Evolutionary conservation across 1,140 invertebrate genomes (phyloP).

Genomic region (Pemphigus obesinymphae): DNA sequence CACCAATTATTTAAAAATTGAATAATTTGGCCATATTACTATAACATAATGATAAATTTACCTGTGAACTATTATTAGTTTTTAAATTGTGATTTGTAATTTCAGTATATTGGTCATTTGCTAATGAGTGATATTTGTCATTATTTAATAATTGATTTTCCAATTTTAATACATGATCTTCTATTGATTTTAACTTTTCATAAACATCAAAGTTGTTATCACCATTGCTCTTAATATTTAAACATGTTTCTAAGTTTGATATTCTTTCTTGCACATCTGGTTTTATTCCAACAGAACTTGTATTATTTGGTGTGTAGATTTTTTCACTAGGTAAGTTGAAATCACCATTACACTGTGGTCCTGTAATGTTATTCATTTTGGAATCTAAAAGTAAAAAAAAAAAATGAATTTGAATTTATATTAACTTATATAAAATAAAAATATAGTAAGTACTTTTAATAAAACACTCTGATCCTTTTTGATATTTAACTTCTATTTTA

Average conservation of each 20-base stretch:
- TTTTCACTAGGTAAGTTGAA: not conserved
- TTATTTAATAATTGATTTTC: not conserved
- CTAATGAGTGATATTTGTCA: not conserved
- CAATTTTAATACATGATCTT: not conserved
- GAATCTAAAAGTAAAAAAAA: not conserved
- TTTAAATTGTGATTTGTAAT: not conserved
- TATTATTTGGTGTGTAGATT: not conserved
- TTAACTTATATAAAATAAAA: not conserved
- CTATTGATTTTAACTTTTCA: not conserved
- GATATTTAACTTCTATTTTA: constrained; percentile 1
- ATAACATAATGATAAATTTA: not conserved
- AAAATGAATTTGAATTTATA: not conserved
- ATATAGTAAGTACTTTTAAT: not conserved
- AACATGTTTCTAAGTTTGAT: constrained; percentile 22
- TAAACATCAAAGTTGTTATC: not conserved
- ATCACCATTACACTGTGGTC: not conserved
- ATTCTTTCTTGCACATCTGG: constrained; percentile 16
- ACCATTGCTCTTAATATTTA: not conserved
- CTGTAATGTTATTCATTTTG: not conserved
- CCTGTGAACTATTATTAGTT: not conserved
- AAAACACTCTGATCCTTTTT: constrained; percentile 15
- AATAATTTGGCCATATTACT: too few relatives aligned
- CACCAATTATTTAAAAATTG: too few relatives aligned
- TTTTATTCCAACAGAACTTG: not conserved
- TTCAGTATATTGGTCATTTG: not conserved